phyloP scores from a whole-genome alignment of 2,797 vertebrate species.

The Sebastes steindachneri region DNA sequence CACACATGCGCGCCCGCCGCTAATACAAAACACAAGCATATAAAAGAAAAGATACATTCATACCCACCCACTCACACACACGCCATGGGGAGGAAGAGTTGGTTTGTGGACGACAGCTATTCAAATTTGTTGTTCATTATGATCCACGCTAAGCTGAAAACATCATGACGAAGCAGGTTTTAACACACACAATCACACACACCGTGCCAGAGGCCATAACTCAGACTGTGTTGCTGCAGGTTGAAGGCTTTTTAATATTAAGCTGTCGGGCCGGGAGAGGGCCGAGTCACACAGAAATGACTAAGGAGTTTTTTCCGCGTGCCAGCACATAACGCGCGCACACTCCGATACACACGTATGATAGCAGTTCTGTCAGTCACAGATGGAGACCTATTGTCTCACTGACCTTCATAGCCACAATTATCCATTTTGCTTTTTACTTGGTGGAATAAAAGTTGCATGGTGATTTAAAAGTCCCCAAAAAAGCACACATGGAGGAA shows the following conservation, averaged over 20 bases:
- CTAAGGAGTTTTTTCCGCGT: conserved; percentile 50
- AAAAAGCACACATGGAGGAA: conserved; percentile 10
- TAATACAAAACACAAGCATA: conserved; percentile 32
- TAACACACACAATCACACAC: conserved; percentile 40
- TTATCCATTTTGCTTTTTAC: conserved; percentile 20
- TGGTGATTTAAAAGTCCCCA: conserved; percentile 33
- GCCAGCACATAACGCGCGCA: conserved; percentile 1
- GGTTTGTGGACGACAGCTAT: conserved; percentile 55
- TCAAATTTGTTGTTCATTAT: conserved; percentile 66
- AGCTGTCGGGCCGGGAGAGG: conserved; percentile 59
- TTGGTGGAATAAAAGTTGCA: conserved; percentile 31
- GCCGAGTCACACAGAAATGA: conserved; percentile 64
- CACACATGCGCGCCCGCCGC: not conserved
- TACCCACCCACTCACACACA: not conserved
- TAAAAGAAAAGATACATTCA: conserved; percentile 27
- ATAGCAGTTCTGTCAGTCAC: conserved; percentile 28
- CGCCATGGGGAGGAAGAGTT: conserved; percentile 7
- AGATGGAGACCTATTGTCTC: conserved; percentile 38
- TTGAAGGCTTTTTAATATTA: conserved; percentile 70
- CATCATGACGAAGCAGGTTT: conserved; percentile 71
- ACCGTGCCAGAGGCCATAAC: conserved; percentile 44
- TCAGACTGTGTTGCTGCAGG: conserved; percentile 51
- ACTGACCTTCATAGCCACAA: conserved; percentile 46
- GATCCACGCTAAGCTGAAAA: conserved; percentile 64
- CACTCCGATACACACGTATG: not conserved